phyloP scores from a whole-genome alignment of 2,797 vertebrate genomes.

The Chelon auratus region DNA sequence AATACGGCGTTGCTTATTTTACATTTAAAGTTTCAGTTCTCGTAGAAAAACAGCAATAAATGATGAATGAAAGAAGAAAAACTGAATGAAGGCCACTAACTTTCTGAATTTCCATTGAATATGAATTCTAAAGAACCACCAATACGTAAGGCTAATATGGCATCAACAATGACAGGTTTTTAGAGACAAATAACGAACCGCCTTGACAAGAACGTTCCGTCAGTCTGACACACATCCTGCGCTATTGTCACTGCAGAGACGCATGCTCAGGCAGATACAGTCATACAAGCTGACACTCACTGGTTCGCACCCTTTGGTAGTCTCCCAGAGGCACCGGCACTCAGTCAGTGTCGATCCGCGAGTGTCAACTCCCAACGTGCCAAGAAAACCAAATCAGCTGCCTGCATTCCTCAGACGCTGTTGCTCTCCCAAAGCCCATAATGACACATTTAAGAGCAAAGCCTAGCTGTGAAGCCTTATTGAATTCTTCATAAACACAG shows the following conservation, averaged over 20 bases:
- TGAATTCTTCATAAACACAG: constrained; percentile 30
- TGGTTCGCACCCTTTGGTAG: constrained; percentile 58
- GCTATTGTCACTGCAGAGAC: constrained; percentile 60
- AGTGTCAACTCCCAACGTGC: constrained; percentile 51
- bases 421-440: constrained; percentile 35
- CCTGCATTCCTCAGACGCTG: constrained; percentile 46
- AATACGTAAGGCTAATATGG: constrained; percentile 7
- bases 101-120: background rate
- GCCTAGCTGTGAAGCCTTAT: constrained; percentile 24
- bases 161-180: constrained; percentile 37
- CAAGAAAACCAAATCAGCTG: constrained; percentile 55
- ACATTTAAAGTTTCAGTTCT: no score
- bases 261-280: constrained; percentile 58
- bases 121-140: background rate
- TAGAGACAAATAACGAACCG: constrained; percentile 29
- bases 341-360: constrained; percentile 72
- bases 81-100: background rate
- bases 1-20: no score
- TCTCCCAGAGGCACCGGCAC: constrained; percentile 62
- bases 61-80: background rate
- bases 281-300: constrained; percentile 49
- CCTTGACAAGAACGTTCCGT: constrained; percentile 58
- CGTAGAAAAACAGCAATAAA: no score
- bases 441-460: constrained; percentile 49
- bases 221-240: constrained; percentile 62